Percentiles rank a stretch among this genome's conserved stretches.
phyloP scores from a whole-genome alignment of 2,797 vertebrate species.

The Neoniphon sammara region DNA sequence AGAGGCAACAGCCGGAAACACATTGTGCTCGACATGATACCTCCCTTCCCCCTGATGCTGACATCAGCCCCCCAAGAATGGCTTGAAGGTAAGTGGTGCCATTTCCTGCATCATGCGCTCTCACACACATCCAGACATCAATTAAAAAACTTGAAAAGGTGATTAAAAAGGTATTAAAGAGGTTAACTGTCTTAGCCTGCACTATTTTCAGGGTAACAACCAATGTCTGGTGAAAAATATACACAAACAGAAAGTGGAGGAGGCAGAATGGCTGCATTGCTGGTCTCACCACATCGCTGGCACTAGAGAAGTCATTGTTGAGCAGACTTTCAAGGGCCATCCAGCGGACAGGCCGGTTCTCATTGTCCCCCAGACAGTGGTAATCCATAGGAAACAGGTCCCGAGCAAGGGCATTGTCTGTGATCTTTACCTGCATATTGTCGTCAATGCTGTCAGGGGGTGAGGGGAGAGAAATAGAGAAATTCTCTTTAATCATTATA shows the following conservation, averaged over 20 bases:
- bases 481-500: constrained; percentile 3
- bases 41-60: constrained; percentile 57
- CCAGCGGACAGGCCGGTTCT: constrained; percentile 97
- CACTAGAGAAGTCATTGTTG: constrained; percentile 98
- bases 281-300: constrained; percentile 94
- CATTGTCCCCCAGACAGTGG: constrained; percentile 98
- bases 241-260: background rate
- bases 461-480: background rate
- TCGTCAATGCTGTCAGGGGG: constrained; percentile 90
- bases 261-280: background rate
- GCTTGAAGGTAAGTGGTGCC: constrained; percentile 15
- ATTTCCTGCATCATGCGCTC: constrained; percentile 47
- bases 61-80: constrained; percentile 35
- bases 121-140: background rate
- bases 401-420: constrained; percentile 95
- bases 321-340: constrained; percentile 98
- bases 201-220: background rate
- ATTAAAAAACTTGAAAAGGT: constrained; percentile 9
- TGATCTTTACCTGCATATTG: constrained; percentile 98
- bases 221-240: background rate
- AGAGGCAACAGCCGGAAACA: constrained; percentile 35
- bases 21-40: background rate
- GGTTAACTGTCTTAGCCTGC: background rate
- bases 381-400: constrained; percentile 99
- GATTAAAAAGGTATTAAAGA: constrained; percentile 8